Evolutionary conservation across 2,113 vertebrate species (phyloP), one percentile per base, ranked within the genome.

Genomic region (Syngnathus scovelli): DNA sequence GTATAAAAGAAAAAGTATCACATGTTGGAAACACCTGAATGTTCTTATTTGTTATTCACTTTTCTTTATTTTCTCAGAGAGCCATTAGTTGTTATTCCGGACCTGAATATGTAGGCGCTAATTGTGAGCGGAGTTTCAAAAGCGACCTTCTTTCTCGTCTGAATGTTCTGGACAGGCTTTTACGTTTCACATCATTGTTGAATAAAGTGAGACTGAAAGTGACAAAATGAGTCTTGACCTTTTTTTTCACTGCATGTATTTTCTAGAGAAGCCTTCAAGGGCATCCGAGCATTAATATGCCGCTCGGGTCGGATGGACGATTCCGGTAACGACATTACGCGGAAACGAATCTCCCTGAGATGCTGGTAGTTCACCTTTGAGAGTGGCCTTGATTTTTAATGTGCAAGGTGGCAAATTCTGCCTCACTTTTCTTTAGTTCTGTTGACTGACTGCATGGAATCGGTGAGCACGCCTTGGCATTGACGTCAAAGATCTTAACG

Each of bases 401-500:
- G 27, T 33, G 27, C 27, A 33, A 33, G 27, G 27, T 33, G 27
- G 27, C 27, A 33, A 33, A 33, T 33, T 33, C 27, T 33, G 27
- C 27, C 27, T 33, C 27, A 33, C 27, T 33, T 33, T 3, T 33
- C 27, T 33, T 33, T 33, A 3, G 27, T 16, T 12, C 13, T 46
- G 44, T n/a, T 51, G 48, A 19, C 46, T 49, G 51, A 54, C n/a
- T 27, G 7, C 52, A 55, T 10, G 27, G 21, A 27, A 55, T 55
- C 49, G 8, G 43, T 2, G 16, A 27, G 52, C 2, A 15, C 21
- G 18, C 67, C 74, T 46, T 66, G 71, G 76, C 89, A 88, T 93
- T 91, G 87, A 98, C 76, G 84, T 82, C 93, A 88, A 95, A 92
- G 90, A 98, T 95, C 90, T 94, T 99, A 88, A 99, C 92, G 62